Conservation (phyloP, 2,888 invertebrate species). For the Drosophila neutralis region DNA sequence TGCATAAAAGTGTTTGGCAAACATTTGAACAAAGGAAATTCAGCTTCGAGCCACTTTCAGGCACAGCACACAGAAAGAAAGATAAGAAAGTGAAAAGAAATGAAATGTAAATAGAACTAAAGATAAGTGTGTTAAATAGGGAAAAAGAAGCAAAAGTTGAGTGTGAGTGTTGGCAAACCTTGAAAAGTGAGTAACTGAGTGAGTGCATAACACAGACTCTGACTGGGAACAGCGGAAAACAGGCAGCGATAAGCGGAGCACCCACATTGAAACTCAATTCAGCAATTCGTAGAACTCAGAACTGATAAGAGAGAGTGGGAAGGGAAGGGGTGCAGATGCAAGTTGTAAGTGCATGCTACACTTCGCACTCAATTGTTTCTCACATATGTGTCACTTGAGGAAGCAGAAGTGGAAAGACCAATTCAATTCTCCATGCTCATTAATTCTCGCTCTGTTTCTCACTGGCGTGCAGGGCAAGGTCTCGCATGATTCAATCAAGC, state of each 20-base stretch:
- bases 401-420: background rate
- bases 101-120: conserved; percentile 23
- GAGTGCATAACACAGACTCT: conserved; percentile 1
- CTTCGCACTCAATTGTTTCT: background rate
- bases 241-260: conserved; percentile 5
- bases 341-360: background rate
- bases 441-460: conserved; percentile 36
- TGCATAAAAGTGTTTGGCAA: conserved; percentile 34
- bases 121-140: conserved; percentile 30
- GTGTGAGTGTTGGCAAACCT: conserved; percentile 27
- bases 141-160: conserved; percentile 13
- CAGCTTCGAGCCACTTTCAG: conserved; percentile 17
- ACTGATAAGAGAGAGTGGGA: conserved; percentile 12
- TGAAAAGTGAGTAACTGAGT: conserved; percentile 14
- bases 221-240: background rate
- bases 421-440: conserved; percentile 68
- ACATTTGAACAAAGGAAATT: conserved; percentile 13
- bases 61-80: conserved; percentile 8
- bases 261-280: background rate
- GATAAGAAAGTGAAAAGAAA: conserved; percentile 42
- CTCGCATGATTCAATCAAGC: conserved; percentile 88
- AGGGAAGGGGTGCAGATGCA: background rate
- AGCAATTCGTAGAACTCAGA: conserved; percentile 1
- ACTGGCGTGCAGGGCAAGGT: conserved; percentile 76
- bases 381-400: background rate